These are phyloP conservation scores for Cylindroiulus punctatus DNA, from an alignment of 2,888 invertebrate species.

Conservation along the genomic window DNA sequence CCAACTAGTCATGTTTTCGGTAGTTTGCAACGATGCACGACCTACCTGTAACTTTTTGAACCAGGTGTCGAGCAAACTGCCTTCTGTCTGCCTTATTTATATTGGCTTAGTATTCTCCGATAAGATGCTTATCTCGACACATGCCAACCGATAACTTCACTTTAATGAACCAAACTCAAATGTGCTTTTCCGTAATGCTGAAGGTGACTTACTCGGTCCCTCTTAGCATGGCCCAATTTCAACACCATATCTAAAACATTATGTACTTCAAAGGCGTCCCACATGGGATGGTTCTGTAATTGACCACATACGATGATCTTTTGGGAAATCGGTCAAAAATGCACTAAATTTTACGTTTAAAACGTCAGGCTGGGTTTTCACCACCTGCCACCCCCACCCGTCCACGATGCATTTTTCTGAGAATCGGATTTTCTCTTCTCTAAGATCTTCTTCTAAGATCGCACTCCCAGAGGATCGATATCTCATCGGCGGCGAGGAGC, in stretches of 20 bases:
- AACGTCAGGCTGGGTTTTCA: neutral
- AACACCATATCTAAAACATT: no score
- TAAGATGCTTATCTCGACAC: conserved; percentile 27
- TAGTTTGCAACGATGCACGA: no score
- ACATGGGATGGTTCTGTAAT: no score
- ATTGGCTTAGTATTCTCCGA: neutral
- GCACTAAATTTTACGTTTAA: no score
- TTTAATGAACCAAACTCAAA: conserved; percentile 1
- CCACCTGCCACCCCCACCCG: neutral
- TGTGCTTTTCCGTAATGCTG: neutral
- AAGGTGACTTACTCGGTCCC: no score
- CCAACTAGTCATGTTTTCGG: no score
- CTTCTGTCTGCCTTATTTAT: conserved; percentile 16
- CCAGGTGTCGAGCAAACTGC: neutral
- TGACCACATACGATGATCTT: no score
- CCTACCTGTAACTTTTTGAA: neutral
- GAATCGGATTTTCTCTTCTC: conserved; percentile 28
- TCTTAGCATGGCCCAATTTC: no score
- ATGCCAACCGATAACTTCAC: conserved; percentile 16
- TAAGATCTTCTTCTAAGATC: no score
- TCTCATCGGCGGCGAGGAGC: neutral
- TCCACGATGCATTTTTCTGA: neutral
- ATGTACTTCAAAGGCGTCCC: no score
- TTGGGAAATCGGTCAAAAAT: neutral
- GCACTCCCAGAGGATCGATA: conserved; percentile 24